These are phyloP conservation scores for Molorchus minor DNA, from an alignment of 2,888 invertebrate genomes.

Conservation along the genomic window DNA sequence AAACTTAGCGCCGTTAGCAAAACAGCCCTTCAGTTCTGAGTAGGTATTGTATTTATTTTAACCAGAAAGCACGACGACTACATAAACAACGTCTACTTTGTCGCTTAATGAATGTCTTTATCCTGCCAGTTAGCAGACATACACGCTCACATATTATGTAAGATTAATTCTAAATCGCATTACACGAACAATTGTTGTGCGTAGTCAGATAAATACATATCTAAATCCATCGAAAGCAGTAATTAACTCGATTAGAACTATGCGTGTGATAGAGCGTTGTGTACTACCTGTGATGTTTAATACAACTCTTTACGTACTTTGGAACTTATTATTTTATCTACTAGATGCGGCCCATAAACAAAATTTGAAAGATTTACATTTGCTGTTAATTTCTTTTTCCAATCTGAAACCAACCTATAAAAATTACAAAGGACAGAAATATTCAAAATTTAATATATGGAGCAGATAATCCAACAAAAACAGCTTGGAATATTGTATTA, in stretches of 20 bases:
- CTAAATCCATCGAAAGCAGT: slow-evolving; percentile 34
- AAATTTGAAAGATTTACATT: too few relatives aligned
- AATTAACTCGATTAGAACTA: slow-evolving; percentile 30
- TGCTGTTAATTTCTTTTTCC: too few relatives aligned
- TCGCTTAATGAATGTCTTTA: slow-evolving; percentile 37
- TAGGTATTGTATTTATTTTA: slow-evolving; percentile 32
- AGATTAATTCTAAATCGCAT: slow-evolving; percentile 36
- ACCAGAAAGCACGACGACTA: slow-evolving; percentile 26
- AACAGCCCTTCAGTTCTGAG: slow-evolving; percentile 22
- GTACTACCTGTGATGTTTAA: slow-evolving; percentile 14
- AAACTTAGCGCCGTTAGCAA: slow-evolving; percentile 23
- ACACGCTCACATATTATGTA: slow-evolving; percentile 26
- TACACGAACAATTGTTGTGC: slow-evolving; percentile 31
- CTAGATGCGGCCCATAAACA: too few relatives aligned
- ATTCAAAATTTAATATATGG: too few relatives aligned
- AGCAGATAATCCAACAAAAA: too few relatives aligned
- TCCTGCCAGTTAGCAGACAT: slow-evolving; percentile 29
- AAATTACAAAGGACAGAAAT: too few relatives aligned
- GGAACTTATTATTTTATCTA: too few relatives aligned
- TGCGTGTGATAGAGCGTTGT: slow-evolving; percentile 19
- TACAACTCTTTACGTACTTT: too few relatives aligned
- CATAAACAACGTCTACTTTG: slow-evolving; percentile 31
- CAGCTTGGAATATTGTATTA: too few relatives aligned
- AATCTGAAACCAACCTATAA: too few relatives aligned
- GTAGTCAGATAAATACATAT: slow-evolving; percentile 33